These are phyloP conservation scores for Platorchestia sp. DNA, from an alignment of 1,140 invertebrate genomes.

Conservation along the genomic window DNA sequence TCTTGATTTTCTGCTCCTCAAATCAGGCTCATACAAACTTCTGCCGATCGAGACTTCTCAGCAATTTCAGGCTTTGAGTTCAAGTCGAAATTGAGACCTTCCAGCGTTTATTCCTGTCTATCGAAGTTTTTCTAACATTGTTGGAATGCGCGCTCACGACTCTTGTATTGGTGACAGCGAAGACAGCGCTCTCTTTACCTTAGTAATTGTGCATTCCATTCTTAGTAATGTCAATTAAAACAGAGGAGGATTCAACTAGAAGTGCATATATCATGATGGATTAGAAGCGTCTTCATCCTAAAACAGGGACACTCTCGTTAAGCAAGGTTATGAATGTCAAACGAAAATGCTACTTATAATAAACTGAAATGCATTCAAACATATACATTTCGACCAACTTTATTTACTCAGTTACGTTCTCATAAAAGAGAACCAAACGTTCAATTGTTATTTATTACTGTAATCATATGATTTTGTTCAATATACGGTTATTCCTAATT, in stretches of 20 bases:
- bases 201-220: neutral
- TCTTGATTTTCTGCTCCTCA: neutral
- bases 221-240: neutral
- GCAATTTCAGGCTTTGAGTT: neutral
- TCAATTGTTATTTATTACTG: too few relatives aligned
- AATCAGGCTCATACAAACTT: neutral
- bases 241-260: neutral
- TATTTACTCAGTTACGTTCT: too few relatives aligned
- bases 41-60: neutral
- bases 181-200: neutral
- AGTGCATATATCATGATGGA: too few relatives aligned
- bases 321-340: too few relatives aligned
- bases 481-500: too few relatives aligned
- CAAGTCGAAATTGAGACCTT: neutral
- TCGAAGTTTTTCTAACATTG: neutral
- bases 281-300: too few relatives aligned
- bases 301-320: too few relatives aligned
- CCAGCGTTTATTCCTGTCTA: neutral
- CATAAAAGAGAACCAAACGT: too few relatives aligned
- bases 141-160: neutral
- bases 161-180: neutral
- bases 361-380: too few relatives aligned
- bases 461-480: too few relatives aligned
- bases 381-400: too few relatives aligned
- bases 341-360: too few relatives aligned